Evolutionary conservation across 2,888 invertebrate species (phyloP).

Genomic region (Zaprionus bogoriensis): DNA sequence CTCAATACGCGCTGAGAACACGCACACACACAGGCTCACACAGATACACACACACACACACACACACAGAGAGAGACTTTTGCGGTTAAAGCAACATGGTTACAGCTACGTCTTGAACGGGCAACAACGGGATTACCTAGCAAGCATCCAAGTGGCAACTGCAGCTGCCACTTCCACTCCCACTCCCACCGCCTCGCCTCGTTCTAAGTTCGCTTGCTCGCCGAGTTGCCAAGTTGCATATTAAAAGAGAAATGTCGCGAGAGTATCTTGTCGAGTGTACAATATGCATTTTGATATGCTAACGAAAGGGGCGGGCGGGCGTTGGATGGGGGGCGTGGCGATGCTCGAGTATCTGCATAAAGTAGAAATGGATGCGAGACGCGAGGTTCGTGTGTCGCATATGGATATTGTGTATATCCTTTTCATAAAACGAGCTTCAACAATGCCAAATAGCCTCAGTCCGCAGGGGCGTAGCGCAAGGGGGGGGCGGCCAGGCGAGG

Average conservation of each 20-base stretch:
- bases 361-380: conserved; percentile 39
- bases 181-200: not conserved
- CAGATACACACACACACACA: too few species aligned
- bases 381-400: conserved; percentile 56
- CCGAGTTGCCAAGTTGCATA: conserved; percentile 55
- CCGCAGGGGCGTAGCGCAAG: conserved; percentile 17
- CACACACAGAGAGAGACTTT: too few species aligned
- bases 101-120: not conserved
- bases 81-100: not conserved
- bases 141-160: not conserved
- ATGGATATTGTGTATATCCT: conserved; percentile 63
- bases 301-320: conserved; percentile 22
- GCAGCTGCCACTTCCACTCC: not conserved
- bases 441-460: conserved; percentile 56
- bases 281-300: conserved; percentile 71
- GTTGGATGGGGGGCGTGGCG: not conserved
- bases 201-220: not conserved
- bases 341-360: conserved; percentile 37
- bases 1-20: not conserved
- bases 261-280: conserved; percentile 69
- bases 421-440: conserved; percentile 59
- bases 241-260: conserved; percentile 56
- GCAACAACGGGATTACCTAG: not conserved
- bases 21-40: too few species aligned
- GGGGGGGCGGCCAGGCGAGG: too few species aligned